Evolutionary conservation across 2,888 invertebrate species (phyloP), one percentile per base, ranked within the genome.

Genomic region (Acronicta psi): DNA sequence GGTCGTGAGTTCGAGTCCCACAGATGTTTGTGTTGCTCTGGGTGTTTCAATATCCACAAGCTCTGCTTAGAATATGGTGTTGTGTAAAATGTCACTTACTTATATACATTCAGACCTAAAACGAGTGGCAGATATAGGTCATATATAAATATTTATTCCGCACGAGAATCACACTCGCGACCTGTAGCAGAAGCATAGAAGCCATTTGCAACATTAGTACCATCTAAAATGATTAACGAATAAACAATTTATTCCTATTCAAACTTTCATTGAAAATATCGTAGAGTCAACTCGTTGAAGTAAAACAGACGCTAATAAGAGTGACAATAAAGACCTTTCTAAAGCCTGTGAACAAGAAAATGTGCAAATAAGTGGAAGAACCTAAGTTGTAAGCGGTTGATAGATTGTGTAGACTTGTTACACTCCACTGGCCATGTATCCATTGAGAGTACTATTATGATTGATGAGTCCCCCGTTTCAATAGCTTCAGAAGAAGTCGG

Each of bases 401-500:
- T 74, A 46, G 71, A 77, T 75, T 59, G 59, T 69, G 20, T 25
- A 45, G 47, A 59, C 46, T 58, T 57, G 51, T 50, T 43, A 34
- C 53, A 43, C 51, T 36, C 14, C 14, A 29, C 42, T 51, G 53
- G 52, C 52, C 57, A 37, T 47, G 51, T 42, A 42, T 23, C 29
- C 34, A 57, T 59, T 42, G 55, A 49, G 45, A 59, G 37, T 42
- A 38, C 42, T 46, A 61, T 62, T 13, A 57, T 77, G 75, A 75
- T 77, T 49, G 72, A 75, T 77, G 63, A 61, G 57, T 16, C 18
- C 49, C 46, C 37, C 17, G 45, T 41, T 63, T 60, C 51, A 52
- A 47, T 29, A 45, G 54, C 63, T 49, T 52, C 45, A 23, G 34
- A 71, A 65, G 40, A 36, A 42, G 29, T 47, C 14, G n/a, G 14